A percentile compares a stretch with the other conserved stretches of the same genome.
Conservation (phyloP, 2,113 vertebrate species). For the Atlantisia rogersi region DNA sequence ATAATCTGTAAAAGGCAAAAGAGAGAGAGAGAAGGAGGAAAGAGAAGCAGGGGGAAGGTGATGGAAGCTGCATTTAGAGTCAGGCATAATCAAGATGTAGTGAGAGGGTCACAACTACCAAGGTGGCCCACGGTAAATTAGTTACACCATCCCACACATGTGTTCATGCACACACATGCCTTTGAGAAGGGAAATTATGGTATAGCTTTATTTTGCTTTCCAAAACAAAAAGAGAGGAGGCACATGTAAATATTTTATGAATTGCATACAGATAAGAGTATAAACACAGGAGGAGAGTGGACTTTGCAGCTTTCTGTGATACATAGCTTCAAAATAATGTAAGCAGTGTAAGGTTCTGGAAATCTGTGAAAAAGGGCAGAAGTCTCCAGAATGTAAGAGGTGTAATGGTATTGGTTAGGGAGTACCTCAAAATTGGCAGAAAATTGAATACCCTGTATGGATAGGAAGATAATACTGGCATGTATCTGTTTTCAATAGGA, state of each 20-base stretch:
- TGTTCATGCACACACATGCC: neutral
- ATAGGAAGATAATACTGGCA: neutral
- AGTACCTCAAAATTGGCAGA: neutral
- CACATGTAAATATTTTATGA: conserved; percentile 14
- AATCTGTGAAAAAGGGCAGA: conserved; percentile 23
- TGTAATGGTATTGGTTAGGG: neutral
- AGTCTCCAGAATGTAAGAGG: neutral
- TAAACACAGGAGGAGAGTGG: neutral
- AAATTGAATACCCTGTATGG: neutral
- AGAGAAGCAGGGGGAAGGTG: neutral
- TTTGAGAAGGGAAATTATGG: neutral
- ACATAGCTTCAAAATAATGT: neutral
- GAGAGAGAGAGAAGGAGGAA: conserved; percentile 28
- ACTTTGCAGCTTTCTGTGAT: neutral
- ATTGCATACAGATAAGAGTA: neutral
- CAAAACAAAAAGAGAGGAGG: conserved; percentile 4
- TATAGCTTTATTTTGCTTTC: conserved; percentile 23
- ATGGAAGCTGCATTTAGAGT: neutral
- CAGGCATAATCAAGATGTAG: conserved; percentile 19
- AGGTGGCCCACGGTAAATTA: neutral
- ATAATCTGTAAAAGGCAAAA: conserved; percentile 54
- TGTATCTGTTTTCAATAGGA: neutral
- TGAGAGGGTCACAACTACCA: neutral
- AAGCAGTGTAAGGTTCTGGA: neutral
- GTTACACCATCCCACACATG: neutral